These are phyloP conservation scores for Apostichopus japonicus DNA, from an alignment of 35 echinoderm and acorn worm species.

Conservation along the genomic window DNA sequence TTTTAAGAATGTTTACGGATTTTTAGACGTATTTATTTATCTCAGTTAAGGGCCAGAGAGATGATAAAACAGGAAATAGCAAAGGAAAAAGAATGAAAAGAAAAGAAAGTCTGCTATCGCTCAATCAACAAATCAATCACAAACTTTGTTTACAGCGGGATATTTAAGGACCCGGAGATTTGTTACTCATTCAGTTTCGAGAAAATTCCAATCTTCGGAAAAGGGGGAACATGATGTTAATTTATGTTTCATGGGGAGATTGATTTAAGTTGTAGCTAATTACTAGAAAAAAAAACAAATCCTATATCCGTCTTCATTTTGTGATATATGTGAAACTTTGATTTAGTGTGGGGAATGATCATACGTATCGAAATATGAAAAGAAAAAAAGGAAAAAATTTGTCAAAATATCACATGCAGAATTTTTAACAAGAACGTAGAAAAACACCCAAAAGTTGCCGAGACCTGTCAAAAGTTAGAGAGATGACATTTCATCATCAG, in stretches of 20 bases:
- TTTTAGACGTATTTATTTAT: background rate
- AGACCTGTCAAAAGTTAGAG: too few species aligned
- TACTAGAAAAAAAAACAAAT: background rate
- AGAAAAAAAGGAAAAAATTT: too few species aligned
- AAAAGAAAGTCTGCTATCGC: background rate
- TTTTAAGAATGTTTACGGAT: slow-evolving; percentile 1
- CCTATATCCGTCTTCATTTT: too few species aligned
- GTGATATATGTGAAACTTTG: too few species aligned
- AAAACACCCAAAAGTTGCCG: too few species aligned
- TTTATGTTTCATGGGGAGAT: background rate
- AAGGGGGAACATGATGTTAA: background rate
- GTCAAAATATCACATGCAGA: too few species aligned
- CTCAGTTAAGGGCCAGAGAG: too few species aligned
- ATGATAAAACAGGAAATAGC: background rate
- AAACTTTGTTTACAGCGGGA: background rate
- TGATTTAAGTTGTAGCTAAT: background rate
- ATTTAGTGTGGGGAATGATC: too few species aligned
- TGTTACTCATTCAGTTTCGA: background rate
- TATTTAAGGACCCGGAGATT: background rate
- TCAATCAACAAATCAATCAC: background rate
- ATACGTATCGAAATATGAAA: too few species aligned
- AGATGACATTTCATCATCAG: too few species aligned
- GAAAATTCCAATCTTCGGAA: background rate
- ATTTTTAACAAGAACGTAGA: too few species aligned
- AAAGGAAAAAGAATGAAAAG: background rate